Base-by-base conservation (phyloP, 2,113 vertebrate species). In the Ramphastos sulfuratus region DNA sequence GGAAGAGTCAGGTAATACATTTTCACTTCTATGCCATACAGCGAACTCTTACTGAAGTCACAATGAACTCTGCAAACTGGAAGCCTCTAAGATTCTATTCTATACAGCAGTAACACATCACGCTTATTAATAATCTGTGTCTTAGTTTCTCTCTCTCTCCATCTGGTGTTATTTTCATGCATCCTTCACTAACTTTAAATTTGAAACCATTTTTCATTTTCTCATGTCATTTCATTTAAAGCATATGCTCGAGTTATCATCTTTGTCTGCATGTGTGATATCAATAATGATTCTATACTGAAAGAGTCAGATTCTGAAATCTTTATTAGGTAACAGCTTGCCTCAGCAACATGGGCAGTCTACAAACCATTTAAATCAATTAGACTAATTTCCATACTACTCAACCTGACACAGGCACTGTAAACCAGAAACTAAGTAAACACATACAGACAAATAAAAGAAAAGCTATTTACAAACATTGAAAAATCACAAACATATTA, bases 321-420 rank as follows among this genome's bases (percentile, higher is more conserved):
- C 89, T 85, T 81, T 94, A 87, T 94, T 93, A 92, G 87, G 82
- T 91, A 94, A 89, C 91, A 95, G 87, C 87, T 92, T 96, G 93
- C 82, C 72, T 82, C 69, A 77, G 94, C 82, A 91, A 58, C 76
- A 88, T 1, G 52, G 94, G 75, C 82, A 94, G 87, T 92, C 95
- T 95, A 93, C 90, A 92, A 85, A 92, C 85, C 95, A 94, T 87
- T 93, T 91, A 88, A 91, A 94, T 88, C 72, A 85, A 83, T 95
- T 91, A 89, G 78, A 64, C 60, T 85, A 3, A 93, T 95, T 96
- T 95, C 82, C 82, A 30, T 92, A 89, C 92, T 93, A 89, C 88
- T 96, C 86, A 96, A 73, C 64, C 52, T 12, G 14, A 84, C 73
- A 75, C 59, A 91, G 64, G 76, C 71, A 90, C 50, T 37, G 39